Evolutionary conservation across 2,888 invertebrate genomes (phyloP), one percentile per base, ranked within the genome.

Genomic region (Temnothorax ravouxi): DNA sequence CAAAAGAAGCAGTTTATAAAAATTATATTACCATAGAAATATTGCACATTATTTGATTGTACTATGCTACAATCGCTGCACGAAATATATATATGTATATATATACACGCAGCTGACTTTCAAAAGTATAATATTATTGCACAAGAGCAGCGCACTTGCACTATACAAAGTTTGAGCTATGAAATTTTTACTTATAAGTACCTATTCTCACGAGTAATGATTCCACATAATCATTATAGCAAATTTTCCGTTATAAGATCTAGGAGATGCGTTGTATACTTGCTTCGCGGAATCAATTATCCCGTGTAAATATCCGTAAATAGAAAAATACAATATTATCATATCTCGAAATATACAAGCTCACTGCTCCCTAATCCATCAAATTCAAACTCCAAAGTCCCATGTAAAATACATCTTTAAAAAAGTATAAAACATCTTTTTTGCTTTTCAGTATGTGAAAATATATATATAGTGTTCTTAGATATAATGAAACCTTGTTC

Each of bases 391-490:
- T 89, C 84, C 86, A 88, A 91, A 91, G 87, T 81, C 89, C 85
- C 84, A 86, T 92, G 92, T 90, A 93, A 94, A 94, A 93, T 92
- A 91, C 88, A 91, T 92, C 87, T 88, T 93, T 93, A 94, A 90
- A 94, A 94, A 94, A 94, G 92, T 94, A 94, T 88, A 94, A 93
- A 94, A 94, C 92, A 91, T 41, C 29, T 67, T 66, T 64, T 21
- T 88, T 86, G 47, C 75, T 91, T 88, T 88, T 85, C 77, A 84
- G 83, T 87, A 88, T 88, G 90, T 92, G 92, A 92, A 92, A 91
- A 93, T 93, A 92, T 92, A 90, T 88, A 74, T 83, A 41, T 87
- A 86, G 50, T 80, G 84, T 84, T 84, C 75, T 84, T 86, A 87
- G 72, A 83, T 88, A 84, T 82, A 88, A 87, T 87, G 83, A 89